A percentile compares a stretch with the other conserved stretches of the same genome.
Conservation (phyloP, 2,888 invertebrate species). For the Trachelus stipa region DNA sequence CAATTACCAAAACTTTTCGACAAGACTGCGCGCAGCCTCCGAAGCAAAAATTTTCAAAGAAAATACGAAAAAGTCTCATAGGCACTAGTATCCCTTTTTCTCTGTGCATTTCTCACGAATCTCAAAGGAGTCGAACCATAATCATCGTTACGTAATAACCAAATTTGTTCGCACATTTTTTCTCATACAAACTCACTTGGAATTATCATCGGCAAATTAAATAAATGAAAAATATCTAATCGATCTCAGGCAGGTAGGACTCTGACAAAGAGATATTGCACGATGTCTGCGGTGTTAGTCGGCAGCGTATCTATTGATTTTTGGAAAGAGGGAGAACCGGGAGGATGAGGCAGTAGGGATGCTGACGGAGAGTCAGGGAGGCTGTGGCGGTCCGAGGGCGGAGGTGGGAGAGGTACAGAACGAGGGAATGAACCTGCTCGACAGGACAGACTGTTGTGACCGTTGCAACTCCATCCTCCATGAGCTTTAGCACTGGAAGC, state of each 20-base stretch:
- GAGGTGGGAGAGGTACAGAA: background rate
- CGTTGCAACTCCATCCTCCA: slow-evolving; percentile 27
- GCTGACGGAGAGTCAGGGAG: slow-evolving; percentile 33
- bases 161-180: background rate
- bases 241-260: background rate
- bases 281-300: slow-evolving; percentile 28
- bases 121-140: background rate
- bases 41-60: background rate
- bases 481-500: slow-evolving; percentile 9
- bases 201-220: background rate
- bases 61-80: background rate
- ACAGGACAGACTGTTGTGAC: slow-evolving; percentile 28
- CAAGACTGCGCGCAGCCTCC: background rate
- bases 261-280: slow-evolving; percentile 7
- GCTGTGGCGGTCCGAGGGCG: slow-evolving; percentile 31
- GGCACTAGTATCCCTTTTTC: background rate
- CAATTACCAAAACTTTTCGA: background rate
- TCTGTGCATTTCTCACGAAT: background rate
- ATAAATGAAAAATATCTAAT: background rate
- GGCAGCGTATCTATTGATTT: slow-evolving; percentile 53
- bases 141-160: background rate
- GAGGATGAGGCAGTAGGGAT: slow-evolving; percentile 33
- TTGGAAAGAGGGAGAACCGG: slow-evolving; percentile 49
- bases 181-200: background rate
- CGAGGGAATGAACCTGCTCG: too few species aligned